Conservation (phyloP, 2,797 vertebrate species). For the Scleropages formosus region DNA sequence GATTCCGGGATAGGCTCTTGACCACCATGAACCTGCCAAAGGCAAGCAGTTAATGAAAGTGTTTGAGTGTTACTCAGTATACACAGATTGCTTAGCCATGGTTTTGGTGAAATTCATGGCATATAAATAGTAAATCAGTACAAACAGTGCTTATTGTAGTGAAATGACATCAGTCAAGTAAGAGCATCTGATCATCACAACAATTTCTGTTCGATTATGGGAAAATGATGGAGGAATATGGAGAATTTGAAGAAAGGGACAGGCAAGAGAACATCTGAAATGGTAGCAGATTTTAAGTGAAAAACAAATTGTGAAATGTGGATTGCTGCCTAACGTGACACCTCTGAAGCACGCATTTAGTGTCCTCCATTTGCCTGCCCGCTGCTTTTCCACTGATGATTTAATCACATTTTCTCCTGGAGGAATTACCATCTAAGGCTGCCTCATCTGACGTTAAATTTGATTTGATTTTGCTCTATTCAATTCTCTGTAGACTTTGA, state of each 20-base stretch:
- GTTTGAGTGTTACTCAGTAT: too few species aligned
- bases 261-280: too few species aligned
- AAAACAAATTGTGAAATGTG: neutral
- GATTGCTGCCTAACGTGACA: neutral
- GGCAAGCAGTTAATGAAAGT: too few species aligned
- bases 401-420: slow-evolving; percentile 14
- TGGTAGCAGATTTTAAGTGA: too few species aligned
- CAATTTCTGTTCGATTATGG: neutral
- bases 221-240: neutral
- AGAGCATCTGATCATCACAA: neutral
- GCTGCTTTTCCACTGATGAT: slow-evolving; percentile 6
- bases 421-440: neutral
- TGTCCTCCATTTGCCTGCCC: neutral
- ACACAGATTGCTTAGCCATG: neutral
- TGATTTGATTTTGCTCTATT: neutral
- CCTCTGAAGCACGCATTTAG: neutral
- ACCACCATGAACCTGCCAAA: too few species aligned
- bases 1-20: too few species aligned
- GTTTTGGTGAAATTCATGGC: neutral
- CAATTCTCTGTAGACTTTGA: neutral
- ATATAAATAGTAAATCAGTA: neutral
- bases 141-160: neutral
- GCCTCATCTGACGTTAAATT: slow-evolving; percentile 9
- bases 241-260: neutral
- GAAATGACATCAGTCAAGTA: neutral